Evolutionary conservation across 1,140 invertebrate species (phyloP), one percentile per base, ranked within the genome.

Genomic region (Scaptomyza hsui): DNA sequence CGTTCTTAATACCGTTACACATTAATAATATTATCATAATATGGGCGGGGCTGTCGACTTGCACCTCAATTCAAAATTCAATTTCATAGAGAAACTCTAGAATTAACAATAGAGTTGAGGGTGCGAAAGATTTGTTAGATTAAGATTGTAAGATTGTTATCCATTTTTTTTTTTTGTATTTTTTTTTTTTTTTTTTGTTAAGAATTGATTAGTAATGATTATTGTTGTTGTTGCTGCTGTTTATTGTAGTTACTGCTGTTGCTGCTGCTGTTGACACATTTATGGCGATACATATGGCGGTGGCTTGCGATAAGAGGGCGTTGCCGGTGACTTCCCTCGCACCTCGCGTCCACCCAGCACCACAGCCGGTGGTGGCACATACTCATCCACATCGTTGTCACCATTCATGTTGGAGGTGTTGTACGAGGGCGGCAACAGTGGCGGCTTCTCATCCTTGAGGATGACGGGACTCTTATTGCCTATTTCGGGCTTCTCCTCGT

Each of bases 271-370:
- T 75, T 67, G 69, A 71, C 62, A 78, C 53, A 75, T 79, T 97
- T 97, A 97, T 92, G 97, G 97, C 57, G 97, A 97, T 68, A 97
- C 96, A 91, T 98, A 98, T 13, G 97, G 97, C 61, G 97, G 97
- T 37, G 97, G 97, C 92, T 97, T 97, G 83, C 97, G 94, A 93
- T 97, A 97, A 52, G 95, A 96, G 24, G 96, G 96, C 18, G 96
- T 96, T 24, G 96, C 95, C 81, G 91, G 91, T 68, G 91, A 91
- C 78, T 91, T 91, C 53, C 94, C 93, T 65, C 94, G 93, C 51
- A 93, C 92, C 81, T 93, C 94, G 37, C 94, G 94, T 32, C 95
- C 94, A 42, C 94, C 94, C 62, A 94, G 94, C 35, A 95, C 93
- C 42, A 96, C 95, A 79, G 97, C 95, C 4, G 96, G 96, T 1